Percentiles rank a stretch among this genome's conserved stretches.
Evolutionary conservation across 2,888 invertebrate genomes (phyloP).

Genomic region (Plagiodera versicolora): DNA sequence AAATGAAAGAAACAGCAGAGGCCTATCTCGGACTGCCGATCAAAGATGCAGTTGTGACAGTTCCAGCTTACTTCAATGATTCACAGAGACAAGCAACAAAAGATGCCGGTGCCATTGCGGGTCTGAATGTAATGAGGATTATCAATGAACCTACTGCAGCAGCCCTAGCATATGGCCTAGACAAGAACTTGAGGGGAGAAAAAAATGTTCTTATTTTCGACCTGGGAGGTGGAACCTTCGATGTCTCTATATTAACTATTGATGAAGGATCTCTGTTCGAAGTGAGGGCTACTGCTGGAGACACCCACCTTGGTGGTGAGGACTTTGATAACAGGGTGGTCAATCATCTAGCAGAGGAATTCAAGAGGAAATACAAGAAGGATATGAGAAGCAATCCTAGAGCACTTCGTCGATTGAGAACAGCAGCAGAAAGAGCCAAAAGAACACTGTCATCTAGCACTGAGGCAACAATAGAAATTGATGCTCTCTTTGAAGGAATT

Average conservation of each 20-base stretch:
- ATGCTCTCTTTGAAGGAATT: constrained; percentile 72
- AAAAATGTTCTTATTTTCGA: constrained; percentile 66
- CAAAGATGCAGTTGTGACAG: constrained; percentile 56
- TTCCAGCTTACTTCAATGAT: constrained; percentile 59
- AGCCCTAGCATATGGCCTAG: background rate
- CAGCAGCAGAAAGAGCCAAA: constrained; percentile 77
- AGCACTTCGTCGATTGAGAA: constrained; percentile 69
- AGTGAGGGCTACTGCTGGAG: constrained; percentile 80
- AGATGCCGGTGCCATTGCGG: background rate
- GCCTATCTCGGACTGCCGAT: constrained; percentile 59
- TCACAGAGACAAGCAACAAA: constrained; percentile 72
- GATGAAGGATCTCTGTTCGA: constrained; percentile 83
- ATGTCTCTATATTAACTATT: constrained; percentile 81
- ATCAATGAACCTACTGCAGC: constrained; percentile 54
- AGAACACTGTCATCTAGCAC: constrained; percentile 76
- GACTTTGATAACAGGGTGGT: constrained; percentile 64
- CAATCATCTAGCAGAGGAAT: constrained; percentile 65
- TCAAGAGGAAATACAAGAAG: constrained; percentile 70
- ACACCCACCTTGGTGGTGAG: constrained; percentile 81
- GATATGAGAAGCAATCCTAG: constrained; percentile 71
- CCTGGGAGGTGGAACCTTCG: constrained; percentile 70
- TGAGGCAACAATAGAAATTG: constrained; percentile 75
- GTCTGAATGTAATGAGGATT: constrained; percentile 66
- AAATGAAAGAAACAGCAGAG: constrained; percentile 36
- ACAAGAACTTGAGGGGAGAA: constrained; percentile 36